A percentile compares a stretch with the other conserved stretches of the same genome.
Conservation (phyloP, 1,140 invertebrate species). For the Drosophila bifasciata region DNA sequence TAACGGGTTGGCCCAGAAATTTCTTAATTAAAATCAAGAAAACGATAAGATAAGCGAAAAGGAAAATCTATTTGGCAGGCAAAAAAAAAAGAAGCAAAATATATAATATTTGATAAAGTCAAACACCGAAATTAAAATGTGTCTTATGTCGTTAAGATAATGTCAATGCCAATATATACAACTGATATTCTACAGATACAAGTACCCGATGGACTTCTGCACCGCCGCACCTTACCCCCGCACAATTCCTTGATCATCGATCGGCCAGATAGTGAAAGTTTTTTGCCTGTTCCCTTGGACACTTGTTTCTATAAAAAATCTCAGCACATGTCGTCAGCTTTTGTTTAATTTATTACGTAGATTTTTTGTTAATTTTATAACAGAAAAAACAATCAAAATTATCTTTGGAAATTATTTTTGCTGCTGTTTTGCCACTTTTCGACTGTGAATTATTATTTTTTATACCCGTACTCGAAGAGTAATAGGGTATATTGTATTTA, state of each 20-base stretch:
- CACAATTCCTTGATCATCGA: conserved; percentile 20
- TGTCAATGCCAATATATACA: neutral
- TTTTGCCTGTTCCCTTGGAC: conserved; percentile 17
- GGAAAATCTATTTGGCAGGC: conserved; percentile 21
- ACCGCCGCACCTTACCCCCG: neutral
- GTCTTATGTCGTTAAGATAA: conserved; percentile 55
- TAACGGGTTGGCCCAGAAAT: conserved; percentile 13
- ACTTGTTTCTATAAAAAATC: conserved; percentile 34
- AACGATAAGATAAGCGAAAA: conserved; percentile 35
- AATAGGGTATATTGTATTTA: too few species aligned
- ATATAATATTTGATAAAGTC: conserved; percentile 41
- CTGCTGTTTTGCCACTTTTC: conserved; percentile 1
- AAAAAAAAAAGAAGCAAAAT: conserved; percentile 14
- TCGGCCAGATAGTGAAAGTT: conserved; percentile 46
- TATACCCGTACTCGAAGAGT: too few species aligned
- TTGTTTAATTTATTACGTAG: conserved; percentile 61
- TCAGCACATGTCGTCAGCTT: conserved; percentile 48
- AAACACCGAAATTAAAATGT: conserved; percentile 62
- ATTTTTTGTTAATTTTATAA: conserved; percentile 35
- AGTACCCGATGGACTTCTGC: conserved; percentile 16
- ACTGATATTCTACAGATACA: conserved; percentile 12
- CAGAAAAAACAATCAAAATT: conserved; percentile 33
- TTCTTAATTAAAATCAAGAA: conserved; percentile 42
- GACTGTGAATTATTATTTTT: conserved; percentile 51
- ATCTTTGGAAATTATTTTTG: conserved; percentile 39